Evolutionary conservation across 2,113 vertebrate species (phyloP), one percentile per base, ranked within the genome.

Genomic region (Bungarus multicinctus): DNA sequence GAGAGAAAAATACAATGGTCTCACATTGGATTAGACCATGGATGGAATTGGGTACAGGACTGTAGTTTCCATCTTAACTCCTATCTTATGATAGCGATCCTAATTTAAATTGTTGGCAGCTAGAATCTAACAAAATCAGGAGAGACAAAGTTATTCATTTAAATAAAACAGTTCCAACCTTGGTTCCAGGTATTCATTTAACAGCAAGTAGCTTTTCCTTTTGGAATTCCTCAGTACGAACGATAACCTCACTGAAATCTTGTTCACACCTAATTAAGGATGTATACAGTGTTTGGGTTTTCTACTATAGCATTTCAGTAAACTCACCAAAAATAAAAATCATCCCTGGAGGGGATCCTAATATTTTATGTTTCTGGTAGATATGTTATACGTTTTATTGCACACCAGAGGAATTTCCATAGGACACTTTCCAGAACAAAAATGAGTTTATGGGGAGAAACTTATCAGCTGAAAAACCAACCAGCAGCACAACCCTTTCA

Each of bases 321-420:
- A 20, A 25, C 27, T n/a, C 47, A 53, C 93, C 23, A 25, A 0
- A 1, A n/a, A 11, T 52, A 91, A 91, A 81, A 95, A 93, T 87
- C 1, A 11, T 6, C 91, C 8, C 86, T 89, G 43, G 60, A 95
- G 94, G 88, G 18, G 91, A 86, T 91, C 69, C 54, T 53, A 54
- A 69, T 88, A 85, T 89, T 89, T 95, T 93, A 89, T 69, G 14
- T 93, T 95, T 81, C 34, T 86, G 93, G 45, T 89, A 87, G 69
- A 92, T 93, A 89, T 92, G 54, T 69, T 90, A 89, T 92, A 88
- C 25, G 85, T 95, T 95, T 94, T 93, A 90, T 88, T 3, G 3
- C 34, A 34, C 93, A 90, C 85, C 81, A 93, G 89, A 95, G 81
- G 22, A 94, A 23, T 22, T 53, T 89, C 89, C 94, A 89, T 90